Conservation (phyloP, 2,888 invertebrate species). For the Polymixis flavicincta region DNA sequence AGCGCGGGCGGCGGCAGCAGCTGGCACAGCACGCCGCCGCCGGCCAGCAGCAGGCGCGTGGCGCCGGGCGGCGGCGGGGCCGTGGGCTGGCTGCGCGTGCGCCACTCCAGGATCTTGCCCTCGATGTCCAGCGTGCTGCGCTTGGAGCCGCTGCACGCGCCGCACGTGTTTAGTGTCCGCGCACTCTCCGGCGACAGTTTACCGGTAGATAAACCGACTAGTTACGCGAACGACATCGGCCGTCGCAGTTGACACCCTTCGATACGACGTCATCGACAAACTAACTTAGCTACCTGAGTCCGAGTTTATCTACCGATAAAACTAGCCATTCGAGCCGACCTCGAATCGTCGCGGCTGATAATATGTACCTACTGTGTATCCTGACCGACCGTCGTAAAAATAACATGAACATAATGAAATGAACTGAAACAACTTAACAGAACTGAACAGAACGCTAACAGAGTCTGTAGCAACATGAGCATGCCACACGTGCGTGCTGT, state of each 20-base stretch:
- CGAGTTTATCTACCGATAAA: conserved; percentile 47
- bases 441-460: conserved; percentile 59
- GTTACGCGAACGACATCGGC: neutral
- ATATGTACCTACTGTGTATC: conserved; percentile 32
- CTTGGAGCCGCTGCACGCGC: conserved; percentile 83
- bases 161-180: conserved; percentile 46
- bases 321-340: neutral
- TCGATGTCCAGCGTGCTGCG: conserved; percentile 89
- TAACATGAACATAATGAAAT: conserved; percentile 64
- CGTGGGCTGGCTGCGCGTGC: conserved; percentile 74
- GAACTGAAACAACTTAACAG: conserved; percentile 62
- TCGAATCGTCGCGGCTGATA: conserved; percentile 17
- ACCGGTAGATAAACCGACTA: conserved; percentile 33
- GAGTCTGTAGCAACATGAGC: conserved; percentile 56
- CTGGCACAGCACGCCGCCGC: conserved; percentile 82
- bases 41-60: conserved; percentile 76
- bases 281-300: neutral
- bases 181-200: neutral
- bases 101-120: conserved; percentile 89
- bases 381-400: conserved; percentile 58
- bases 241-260: neutral
- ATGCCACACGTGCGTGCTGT: conserved; percentile 58
- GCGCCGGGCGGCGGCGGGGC: conserved; percentile 60
- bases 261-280: neutral
- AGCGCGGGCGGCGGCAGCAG: conserved; percentile 82